A percentile compares a stretch with the other conserved stretches of the same genome.
Conservation (phyloP, 1,140 invertebrate genomes). For the Pseudobourletiella spinata region DNA sequence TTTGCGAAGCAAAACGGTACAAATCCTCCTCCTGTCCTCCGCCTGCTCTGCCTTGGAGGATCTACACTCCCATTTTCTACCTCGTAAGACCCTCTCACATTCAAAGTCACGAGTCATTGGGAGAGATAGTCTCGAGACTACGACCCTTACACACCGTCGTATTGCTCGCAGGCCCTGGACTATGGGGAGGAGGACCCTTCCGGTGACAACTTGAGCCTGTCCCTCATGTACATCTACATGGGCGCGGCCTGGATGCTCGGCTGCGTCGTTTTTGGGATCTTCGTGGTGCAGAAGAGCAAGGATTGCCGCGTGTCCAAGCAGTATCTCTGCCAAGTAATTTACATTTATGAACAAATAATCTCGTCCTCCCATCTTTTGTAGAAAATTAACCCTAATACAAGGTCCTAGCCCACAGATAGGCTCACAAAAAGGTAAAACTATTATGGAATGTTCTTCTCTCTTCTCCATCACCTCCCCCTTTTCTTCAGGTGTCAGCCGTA, state of each 20-base stretch:
- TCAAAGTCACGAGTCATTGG: not conserved
- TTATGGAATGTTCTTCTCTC: not conserved
- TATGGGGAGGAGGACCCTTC: no score
- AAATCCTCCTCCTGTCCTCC: constrained; percentile 70
- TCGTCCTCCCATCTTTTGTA: no score
- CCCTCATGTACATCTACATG: constrained; percentile 64
- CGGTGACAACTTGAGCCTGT: constrained; percentile 55
- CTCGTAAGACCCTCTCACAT: constrained; percentile 47
- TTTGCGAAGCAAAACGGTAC: constrained; percentile 68
- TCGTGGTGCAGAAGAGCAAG: constrained; percentile 69
- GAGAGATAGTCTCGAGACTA: no score
- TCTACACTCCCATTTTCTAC: constrained; percentile 79
- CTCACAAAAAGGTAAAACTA: not conserved
- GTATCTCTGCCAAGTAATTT: constrained; percentile 56
- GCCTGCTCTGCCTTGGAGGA: constrained; percentile 67
- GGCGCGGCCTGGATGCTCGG: constrained; percentile 74
- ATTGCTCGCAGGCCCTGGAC: no score
- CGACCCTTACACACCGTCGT: no score
- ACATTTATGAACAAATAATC: not conserved
- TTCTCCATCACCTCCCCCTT: constrained; percentile 60
- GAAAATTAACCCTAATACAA: not conserved
- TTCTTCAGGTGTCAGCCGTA: constrained; percentile 45
- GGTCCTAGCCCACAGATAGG: no score
- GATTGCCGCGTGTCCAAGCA: constrained; percentile 77
- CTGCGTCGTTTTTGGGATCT: constrained; percentile 65